These are phyloP conservation scores for Micoletzkya japonica DNA, from an alignment of 2,888 invertebrate genomes.

Conservation along the genomic window DNA sequence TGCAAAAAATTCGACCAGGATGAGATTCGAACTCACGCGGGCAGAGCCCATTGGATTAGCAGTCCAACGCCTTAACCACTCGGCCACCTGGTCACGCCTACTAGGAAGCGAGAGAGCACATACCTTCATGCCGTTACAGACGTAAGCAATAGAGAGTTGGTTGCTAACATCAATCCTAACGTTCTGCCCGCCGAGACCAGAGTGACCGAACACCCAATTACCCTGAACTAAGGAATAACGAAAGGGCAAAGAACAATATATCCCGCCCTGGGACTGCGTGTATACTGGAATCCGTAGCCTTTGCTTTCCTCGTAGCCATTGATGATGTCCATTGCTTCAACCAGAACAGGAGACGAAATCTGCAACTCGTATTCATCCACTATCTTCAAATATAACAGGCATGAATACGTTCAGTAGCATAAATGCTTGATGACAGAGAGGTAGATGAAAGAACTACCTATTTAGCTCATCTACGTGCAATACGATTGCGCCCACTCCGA, in stretches of 20 bases:
- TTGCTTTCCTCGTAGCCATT: conserved; percentile 50
- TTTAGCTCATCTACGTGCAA: too few species aligned
- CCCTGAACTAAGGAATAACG: conserved; percentile 36
- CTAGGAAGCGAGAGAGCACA: background rate
- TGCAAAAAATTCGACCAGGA: conserved; percentile 30
- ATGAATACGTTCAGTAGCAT: too few species aligned
- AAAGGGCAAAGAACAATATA: background rate
- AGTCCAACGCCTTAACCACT: conserved; percentile 56
- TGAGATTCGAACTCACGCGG: conserved; percentile 54
- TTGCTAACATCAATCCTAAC: conserved; percentile 45
- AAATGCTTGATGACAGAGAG: too few species aligned
- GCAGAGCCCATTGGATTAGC: conserved; percentile 53
- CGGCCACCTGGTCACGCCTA: conserved; percentile 40
- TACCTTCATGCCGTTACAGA: conserved; percentile 50
- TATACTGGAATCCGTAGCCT: conserved; percentile 50
- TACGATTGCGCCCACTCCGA: too few species aligned
- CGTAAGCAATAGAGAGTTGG: conserved; percentile 43
- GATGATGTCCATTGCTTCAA: conserved; percentile 42
- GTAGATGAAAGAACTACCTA: too few species aligned
- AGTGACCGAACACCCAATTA: conserved; percentile 52
- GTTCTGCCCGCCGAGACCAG: conserved; percentile 52
- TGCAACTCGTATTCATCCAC: background rate
- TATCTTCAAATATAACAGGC: too few species aligned
- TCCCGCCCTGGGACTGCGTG: conserved; percentile 41
- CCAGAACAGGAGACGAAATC: conserved; percentile 37